A percentile compares a stretch with the other conserved stretches of the same genome.
These are phyloP conservation scores for Cephus pulcher DNA, from an alignment of 2,888 invertebrate genomes.

Conservation along the genomic window DNA sequence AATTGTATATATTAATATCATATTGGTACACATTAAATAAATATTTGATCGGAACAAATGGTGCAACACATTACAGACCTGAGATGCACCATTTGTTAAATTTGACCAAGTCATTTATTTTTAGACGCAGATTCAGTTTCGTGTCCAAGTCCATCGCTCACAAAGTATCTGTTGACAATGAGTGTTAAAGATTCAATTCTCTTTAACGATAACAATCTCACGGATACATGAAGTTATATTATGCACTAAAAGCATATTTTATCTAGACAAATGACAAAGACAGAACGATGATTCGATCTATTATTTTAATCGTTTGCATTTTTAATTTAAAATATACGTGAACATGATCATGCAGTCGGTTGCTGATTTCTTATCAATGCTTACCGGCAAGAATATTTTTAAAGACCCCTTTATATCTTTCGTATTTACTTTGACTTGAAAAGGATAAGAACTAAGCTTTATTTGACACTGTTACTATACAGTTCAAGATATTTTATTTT, in stretches of 20 bases:
- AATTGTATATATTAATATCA: background rate
- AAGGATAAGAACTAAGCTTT: background rate
- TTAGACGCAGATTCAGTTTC: background rate
- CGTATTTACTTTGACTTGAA: background rate
- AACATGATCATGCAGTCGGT: slow-evolving; percentile 21
- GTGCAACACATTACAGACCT: background rate
- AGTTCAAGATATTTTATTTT: background rate
- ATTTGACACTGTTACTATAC: background rate
- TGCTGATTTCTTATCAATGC: slow-evolving; percentile 25
- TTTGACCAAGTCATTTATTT: background rate
- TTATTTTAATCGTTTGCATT: background rate
- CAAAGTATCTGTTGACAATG: background rate
- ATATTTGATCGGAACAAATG: background rate
- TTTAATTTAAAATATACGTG: background rate
- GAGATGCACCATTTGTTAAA: background rate
- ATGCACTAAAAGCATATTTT: background rate
- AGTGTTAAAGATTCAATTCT: background rate
- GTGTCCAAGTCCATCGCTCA: background rate
- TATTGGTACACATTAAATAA: background rate
- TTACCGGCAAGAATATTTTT: slow-evolving; percentile 7
- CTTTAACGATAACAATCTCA: background rate
- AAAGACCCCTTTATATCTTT: background rate
- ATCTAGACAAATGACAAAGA: background rate
- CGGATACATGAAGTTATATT: background rate
- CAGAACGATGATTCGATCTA: background rate